Evolutionary conservation across 2,113 vertebrate genomes (phyloP).

Genomic region (Glaucomys volans): DNA sequence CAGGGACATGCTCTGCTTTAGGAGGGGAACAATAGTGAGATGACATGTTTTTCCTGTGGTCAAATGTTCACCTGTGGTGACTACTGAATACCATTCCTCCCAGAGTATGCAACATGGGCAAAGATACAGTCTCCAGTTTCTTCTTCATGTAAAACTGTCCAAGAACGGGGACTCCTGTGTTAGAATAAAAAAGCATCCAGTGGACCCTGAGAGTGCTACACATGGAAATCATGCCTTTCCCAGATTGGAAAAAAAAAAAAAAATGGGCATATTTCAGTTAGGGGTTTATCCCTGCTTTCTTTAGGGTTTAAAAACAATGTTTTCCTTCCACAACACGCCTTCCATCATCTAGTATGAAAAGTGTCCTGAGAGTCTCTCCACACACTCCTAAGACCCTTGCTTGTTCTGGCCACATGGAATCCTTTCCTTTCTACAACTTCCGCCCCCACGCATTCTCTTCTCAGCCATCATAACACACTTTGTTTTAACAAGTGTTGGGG

Average conservation of each 20-base stretch:
- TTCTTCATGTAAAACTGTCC: background rate
- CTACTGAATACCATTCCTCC: background rate
- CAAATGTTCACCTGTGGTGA: background rate
- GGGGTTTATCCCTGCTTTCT: background rate
- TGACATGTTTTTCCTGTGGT: background rate
- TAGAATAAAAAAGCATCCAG: background rate
- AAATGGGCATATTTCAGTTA: background rate
- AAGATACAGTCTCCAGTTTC: background rate
- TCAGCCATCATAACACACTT: background rate
- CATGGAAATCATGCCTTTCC: background rate
- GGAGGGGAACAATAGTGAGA: background rate
- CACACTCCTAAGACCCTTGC: background rate
- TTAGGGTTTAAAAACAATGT: background rate
- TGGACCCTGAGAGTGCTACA: background rate
- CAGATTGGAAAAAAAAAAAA: background rate
- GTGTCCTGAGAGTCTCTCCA: background rate
- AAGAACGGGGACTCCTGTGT: background rate
- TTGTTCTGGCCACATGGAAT: background rate
- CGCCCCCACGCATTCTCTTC: background rate
- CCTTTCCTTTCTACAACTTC: background rate
- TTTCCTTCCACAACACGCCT: background rate
- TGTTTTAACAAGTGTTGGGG: conserved; percentile 65
- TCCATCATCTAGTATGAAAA: background rate
- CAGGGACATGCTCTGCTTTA: background rate
- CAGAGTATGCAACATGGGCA: background rate